phyloP scores from a whole-genome alignment of 2,113 vertebrate species.

The Ceyx cyanopectus region DNA sequence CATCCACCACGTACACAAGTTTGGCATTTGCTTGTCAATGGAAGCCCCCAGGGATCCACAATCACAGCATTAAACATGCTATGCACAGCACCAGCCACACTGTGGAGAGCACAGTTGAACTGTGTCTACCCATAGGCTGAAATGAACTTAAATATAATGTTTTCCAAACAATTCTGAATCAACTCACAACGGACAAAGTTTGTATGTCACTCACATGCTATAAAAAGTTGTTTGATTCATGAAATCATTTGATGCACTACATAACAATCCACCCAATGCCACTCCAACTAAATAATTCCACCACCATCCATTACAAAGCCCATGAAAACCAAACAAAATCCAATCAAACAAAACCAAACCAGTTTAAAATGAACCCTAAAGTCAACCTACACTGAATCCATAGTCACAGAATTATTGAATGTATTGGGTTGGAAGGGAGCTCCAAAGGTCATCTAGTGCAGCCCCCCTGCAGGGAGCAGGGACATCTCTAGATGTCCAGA shows the following conservation, averaged over 20 bases:
- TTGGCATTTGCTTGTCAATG: not conserved
- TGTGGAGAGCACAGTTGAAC: not conserved
- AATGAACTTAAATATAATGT: not conserved
- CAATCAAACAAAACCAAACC: not conserved
- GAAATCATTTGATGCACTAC: not conserved
- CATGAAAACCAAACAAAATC: not conserved
- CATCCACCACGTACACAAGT: not conserved
- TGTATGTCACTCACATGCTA: not conserved
- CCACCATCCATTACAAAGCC: not conserved
- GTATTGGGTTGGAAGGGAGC: too few species aligned
- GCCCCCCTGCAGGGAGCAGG: too few species aligned
- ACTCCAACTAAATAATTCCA: not conserved
- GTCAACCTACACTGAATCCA: not conserved
- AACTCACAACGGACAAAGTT: not conserved
- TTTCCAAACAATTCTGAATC: not conserved
- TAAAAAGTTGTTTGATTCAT: not conserved
- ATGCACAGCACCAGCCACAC: not conserved
- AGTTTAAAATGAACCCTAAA: not conserved
- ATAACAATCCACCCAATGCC: not conserved
- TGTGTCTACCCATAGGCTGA: not conserved
- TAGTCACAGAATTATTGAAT: too few species aligned
- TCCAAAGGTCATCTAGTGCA: too few species aligned
- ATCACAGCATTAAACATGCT: not conserved
- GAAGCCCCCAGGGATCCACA: not conserved
- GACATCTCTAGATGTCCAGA: too few species aligned